Conservation (phyloP, 2,113 vertebrate species). For the Tetrax tetrax region DNA sequence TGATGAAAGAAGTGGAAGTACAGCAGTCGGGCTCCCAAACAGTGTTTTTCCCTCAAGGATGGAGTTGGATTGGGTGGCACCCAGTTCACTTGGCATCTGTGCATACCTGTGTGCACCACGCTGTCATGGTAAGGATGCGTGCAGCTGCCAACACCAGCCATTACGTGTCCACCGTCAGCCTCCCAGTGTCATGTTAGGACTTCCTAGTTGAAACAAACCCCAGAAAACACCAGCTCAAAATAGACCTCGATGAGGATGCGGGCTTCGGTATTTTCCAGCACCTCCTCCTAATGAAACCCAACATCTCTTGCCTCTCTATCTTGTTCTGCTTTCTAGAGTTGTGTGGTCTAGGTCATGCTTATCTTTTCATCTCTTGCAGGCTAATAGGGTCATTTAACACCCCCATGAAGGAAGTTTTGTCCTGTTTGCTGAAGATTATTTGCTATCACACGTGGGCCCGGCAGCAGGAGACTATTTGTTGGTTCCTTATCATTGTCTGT, state of each 20-base stretch:
- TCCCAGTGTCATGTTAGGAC: neutral
- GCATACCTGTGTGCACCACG: fast-evolving
- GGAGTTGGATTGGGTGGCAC: neutral
- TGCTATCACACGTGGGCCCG: fast-evolving
- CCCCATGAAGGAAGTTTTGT: neutral
- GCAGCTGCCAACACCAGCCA: neutral
- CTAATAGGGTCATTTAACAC: neutral
- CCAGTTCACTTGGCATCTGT: neutral
- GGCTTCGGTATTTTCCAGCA: neutral
- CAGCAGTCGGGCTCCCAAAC: neutral
- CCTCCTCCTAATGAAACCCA: neutral
- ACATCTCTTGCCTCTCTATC: neutral
- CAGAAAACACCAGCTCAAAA: neutral
- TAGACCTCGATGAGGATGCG: neutral
- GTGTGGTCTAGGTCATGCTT: neutral
- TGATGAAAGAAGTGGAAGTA: neutral
- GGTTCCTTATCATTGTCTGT: neutral
- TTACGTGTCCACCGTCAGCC: fast-evolving
- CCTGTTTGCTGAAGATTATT: neutral
- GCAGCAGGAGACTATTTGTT: neutral
- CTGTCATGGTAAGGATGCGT: neutral
- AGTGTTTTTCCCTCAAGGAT: neutral
- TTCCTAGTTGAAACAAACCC: neutral
- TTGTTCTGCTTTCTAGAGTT: neutral
- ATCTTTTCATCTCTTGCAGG: neutral